Conservation (phyloP, 2,888 invertebrate genomes). For the Drosophila pseudotakahashii region DNA sequence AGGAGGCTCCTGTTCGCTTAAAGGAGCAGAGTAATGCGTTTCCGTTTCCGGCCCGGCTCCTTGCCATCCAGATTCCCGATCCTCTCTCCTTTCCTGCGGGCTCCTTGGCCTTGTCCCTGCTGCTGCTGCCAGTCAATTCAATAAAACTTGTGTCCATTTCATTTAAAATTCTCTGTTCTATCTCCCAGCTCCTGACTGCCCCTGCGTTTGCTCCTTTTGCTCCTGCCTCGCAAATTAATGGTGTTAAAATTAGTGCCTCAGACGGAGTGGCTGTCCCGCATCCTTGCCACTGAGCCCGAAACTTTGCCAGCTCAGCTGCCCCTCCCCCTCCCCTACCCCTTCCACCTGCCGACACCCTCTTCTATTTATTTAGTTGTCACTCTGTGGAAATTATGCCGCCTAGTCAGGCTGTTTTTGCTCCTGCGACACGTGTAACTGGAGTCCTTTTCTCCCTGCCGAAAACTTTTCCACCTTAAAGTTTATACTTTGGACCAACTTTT, state of each 20-base stretch:
- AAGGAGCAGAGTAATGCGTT: slow-evolving; percentile 69
- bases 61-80: background rate
- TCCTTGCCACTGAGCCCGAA: slow-evolving; percentile 19
- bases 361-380: slow-evolving; percentile 75
- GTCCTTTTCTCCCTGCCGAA: slow-evolving; percentile 7
- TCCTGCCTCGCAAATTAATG: slow-evolving; percentile 69
- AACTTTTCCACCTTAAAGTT: slow-evolving; percentile 60
- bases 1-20: slow-evolving; percentile 10
- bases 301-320: slow-evolving; percentile 51
- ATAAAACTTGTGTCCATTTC: slow-evolving; percentile 81
- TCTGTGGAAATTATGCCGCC: slow-evolving; percentile 63
- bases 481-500: slow-evolving; percentile 38
- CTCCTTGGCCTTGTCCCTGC: background rate
- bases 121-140: slow-evolving; percentile 66
- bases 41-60: slow-evolving; percentile 61
- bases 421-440: slow-evolving; percentile 71
- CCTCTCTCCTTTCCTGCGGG: background rate
- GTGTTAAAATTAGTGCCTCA: slow-evolving; percentile 69
- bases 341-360: slow-evolving; percentile 11
- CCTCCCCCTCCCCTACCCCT: too few relatives aligned
- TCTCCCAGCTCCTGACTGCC: background rate
- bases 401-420: slow-evolving; percentile 22
- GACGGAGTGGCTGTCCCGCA: slow-evolving; percentile 45
- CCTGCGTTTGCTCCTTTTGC: background rate
- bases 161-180: slow-evolving; percentile 70